Percentiles rank a stretch among this genome's conserved stretches.
Evolutionary conservation across 37 sponge, comb jelly and placozoan species (phyloP).

Genomic region (Cliona cf. orientalis): DNA sequence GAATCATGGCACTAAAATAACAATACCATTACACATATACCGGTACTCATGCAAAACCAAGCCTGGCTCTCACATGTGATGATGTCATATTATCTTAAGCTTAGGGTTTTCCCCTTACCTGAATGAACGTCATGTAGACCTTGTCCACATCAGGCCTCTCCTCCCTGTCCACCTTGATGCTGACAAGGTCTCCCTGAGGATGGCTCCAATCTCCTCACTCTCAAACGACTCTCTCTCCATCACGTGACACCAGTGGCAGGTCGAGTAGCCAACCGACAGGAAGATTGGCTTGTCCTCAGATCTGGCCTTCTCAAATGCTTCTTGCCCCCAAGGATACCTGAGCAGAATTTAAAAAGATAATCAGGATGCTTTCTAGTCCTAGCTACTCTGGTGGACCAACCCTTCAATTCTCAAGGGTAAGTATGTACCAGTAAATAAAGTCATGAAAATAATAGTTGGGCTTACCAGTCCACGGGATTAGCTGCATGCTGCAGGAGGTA

Average conservation of each 20-base stretch:
- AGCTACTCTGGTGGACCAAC: too few species aligned
- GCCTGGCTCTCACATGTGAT: too few species aligned
- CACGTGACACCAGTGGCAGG: conserved; percentile 89
- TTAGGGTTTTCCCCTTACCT: too few species aligned
- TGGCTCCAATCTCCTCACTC: conserved; percentile 37
- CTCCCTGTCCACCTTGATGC: conserved; percentile 83
- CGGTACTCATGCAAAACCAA: too few species aligned
- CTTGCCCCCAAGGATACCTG: conserved; percentile 85
- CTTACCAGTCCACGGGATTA: conserved; percentile 85
- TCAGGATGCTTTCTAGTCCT: too few species aligned
- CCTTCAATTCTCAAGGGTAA: too few species aligned
- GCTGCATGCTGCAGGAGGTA: conserved; percentile 80
- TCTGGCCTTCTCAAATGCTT: conserved; percentile 70
- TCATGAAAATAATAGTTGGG: neutral
- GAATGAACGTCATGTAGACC: conserved; percentile 84
- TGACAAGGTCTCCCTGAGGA: conserved; percentile 68
- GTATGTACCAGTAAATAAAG: too few species aligned
- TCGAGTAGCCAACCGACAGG: conserved; percentile 82
- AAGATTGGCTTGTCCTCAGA: conserved; percentile 78
- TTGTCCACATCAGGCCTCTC: conserved; percentile 82
- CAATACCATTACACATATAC: too few species aligned
- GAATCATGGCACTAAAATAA: too few species aligned
- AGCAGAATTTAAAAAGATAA: too few species aligned
- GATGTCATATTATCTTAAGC: neutral
- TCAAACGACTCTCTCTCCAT: conserved; percentile 88